phyloP scores from a whole-genome alignment of 2,113 vertebrate genomes.

The Osmerus mordax region DNA sequence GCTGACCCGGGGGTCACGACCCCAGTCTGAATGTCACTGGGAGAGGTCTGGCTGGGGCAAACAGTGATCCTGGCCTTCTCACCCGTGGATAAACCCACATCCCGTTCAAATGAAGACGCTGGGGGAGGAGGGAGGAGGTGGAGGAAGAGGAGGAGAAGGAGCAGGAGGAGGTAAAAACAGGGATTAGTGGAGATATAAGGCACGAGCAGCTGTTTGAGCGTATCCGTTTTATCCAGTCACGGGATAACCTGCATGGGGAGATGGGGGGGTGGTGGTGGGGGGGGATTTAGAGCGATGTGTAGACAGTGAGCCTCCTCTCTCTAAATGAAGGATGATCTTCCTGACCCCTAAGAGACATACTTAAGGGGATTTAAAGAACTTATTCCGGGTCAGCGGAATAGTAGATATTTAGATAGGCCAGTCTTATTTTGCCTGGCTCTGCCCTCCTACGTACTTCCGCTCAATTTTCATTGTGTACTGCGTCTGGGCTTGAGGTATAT shows the following conservation, averaged over 20 bases:
- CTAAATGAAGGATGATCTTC: constrained; percentile 48
- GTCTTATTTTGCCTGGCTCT: too few species aligned
- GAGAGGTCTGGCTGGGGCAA: constrained; percentile 51
- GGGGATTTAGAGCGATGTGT: constrained; percentile 51
- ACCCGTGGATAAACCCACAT: constrained; percentile 31
- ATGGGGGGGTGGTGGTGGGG: too few species aligned
- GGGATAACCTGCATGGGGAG: constrained; percentile 22
- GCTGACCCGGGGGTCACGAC: constrained; percentile 53
- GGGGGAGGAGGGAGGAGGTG: too few species aligned
- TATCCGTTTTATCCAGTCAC: constrained; percentile 40
- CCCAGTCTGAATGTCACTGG: constrained; percentile 46
- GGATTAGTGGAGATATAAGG: constrained; percentile 54
- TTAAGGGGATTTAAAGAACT: too few species aligned
- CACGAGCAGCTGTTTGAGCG: constrained; percentile 52
- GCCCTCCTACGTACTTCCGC: too few species aligned
- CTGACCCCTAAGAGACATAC: constrained; percentile 1
- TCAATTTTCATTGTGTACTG: too few species aligned
- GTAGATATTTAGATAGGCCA: background rate
- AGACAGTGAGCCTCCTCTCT: constrained; percentile 27
- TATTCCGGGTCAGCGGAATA: background rate
- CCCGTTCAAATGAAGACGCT: constrained; percentile 31
- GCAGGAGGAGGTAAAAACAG: too few species aligned
- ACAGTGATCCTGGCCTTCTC: constrained; percentile 20
- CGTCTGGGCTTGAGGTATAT: too few species aligned
- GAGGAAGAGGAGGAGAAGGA: too few species aligned